Conservation (phyloP, 2,888 invertebrate genomes). For the Camptogramma bilineatum region DNA sequence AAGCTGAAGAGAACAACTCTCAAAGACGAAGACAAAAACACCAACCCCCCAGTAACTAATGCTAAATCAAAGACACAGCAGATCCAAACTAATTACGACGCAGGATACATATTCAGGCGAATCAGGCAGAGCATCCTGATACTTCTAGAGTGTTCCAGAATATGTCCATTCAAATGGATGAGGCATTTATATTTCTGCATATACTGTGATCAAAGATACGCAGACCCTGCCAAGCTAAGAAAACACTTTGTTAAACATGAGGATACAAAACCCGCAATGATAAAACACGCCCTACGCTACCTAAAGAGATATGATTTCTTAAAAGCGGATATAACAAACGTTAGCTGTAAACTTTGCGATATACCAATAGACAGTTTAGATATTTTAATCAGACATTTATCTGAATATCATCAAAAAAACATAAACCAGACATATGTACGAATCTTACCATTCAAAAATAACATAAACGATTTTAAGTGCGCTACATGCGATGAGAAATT, state of each 20-base stretch:
- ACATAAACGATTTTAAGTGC: conserved; percentile 61
- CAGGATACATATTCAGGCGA: conserved; percentile 60
- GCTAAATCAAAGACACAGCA: conserved; percentile 13
- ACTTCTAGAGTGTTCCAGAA: conserved; percentile 66
- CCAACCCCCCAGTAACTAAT: too few relatives aligned
- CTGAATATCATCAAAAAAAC: conserved; percentile 59
- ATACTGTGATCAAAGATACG: conserved; percentile 67
- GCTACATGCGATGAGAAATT: conserved; percentile 65
- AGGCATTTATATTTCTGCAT: conserved; percentile 73
- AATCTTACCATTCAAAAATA: conserved; percentile 70
- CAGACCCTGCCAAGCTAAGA: conserved; percentile 63
- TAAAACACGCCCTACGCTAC: conserved; percentile 60
- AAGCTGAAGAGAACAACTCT: conserved; percentile 41
- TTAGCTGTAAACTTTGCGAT: conserved; percentile 67
- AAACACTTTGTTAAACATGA: conserved; percentile 60
- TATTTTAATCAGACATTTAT: conserved; percentile 65
- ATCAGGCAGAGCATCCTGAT: conserved; percentile 56
- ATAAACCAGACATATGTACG: conserved; percentile 63
- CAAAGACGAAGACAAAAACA: conserved; percentile 35
- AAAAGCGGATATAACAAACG: conserved; percentile 72
- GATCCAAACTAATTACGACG: conserved; percentile 42
- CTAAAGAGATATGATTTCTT: conserved; percentile 70
- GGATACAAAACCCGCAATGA: conserved; percentile 46
- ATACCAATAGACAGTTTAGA: conserved; percentile 53
- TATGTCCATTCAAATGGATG: conserved; percentile 76